These are phyloP conservation scores for Peromyscus melanophrys DNA, from an alignment of 2,797 vertebrate species.

Conservation along the genomic window DNA sequence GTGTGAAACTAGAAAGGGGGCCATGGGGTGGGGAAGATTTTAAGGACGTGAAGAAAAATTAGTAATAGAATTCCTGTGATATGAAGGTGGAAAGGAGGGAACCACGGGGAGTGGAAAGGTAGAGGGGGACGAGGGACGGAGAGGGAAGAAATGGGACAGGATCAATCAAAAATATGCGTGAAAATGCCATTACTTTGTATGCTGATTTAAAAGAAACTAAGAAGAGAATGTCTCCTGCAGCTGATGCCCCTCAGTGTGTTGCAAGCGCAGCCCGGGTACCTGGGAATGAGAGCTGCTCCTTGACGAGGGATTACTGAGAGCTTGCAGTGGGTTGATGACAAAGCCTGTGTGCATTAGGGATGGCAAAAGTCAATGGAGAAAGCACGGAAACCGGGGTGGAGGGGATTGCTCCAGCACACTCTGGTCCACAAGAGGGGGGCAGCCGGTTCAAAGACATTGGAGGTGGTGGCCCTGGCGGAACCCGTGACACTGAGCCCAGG, in stretches of 20 bases:
- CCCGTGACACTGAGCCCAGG: fast-evolving
- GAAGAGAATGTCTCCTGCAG: not conserved
- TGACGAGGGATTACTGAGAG: not conserved
- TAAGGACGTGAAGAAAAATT: not conserved
- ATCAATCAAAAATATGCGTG: not conserved
- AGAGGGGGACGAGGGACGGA: no score
- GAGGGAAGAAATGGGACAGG: no score
- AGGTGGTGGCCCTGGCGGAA: fast-evolving
- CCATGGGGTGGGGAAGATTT: not conserved
- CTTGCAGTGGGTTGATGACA: not conserved
- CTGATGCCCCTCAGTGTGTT: not conserved
- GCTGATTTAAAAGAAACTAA: not conserved
- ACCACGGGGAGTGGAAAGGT: not conserved
- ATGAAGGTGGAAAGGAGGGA: not conserved
- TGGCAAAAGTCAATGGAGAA: not conserved
- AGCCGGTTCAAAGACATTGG: fast-evolving
- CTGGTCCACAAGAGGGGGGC: no score
- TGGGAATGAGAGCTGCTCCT: not conserved
- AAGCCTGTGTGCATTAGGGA: fast-evolving
- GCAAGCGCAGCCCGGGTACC: fast-evolving
- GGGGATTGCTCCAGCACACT: not conserved
- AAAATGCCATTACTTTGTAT: not conserved
- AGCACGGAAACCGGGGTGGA: not conserved
- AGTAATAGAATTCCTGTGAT: not conserved
- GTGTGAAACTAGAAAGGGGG: not conserved